Base-by-base conservation (phyloP, 2,797 vertebrate species). In the Pampus argenteus region DNA sequence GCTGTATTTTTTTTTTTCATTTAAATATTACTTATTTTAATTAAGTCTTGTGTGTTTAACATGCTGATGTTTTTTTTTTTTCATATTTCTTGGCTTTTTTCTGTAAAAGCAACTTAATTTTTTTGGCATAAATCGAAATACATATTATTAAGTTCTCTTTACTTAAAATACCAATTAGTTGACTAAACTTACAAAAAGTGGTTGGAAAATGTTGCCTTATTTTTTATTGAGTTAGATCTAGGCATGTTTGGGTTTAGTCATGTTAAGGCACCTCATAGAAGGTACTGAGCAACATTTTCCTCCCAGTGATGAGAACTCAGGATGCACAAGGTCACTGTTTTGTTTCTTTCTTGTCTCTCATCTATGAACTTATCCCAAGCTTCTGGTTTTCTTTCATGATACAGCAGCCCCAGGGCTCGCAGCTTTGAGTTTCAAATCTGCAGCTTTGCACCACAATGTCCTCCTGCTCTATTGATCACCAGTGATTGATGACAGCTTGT, bases 391-490 rank as follows among this genome's bases (percentile, higher is more conserved):
- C 50, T 64, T 56, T 64, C 55, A 20, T 55, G 70, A 66, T 60
- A 54, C 60, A 74, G 75, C 80, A 17, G 38, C 51, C 25, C 6
- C 26, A 6, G 50, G 62, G 54, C 57, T 59, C 20, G 4, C 4
- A 0, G 66, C 57, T 71, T 69, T 18, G 28, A 54, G 54, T 71
- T 68, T 47, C 47, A 75, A 65, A 36, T 78, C 72, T 76, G 78
- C 83, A 81, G 74, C 68, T 79, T 79, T 88, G 77, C 84, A 73
- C 76, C 82, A 76, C 78, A 50, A 34, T 76, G 79, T 89, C 82
- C 83, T 79, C 79, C 82, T 29, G 29, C 66, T 68, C 36, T 78
- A 84, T 87, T 75, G 87, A 88, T 90, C 81, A 67, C 20, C 36
- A 2, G 66, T 85, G 87, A 90, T 78, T 88, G 82, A 90, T 86